Base-by-base conservation (phyloP, 2,113 vertebrate species). In the Raphicerus campestris region DNA sequence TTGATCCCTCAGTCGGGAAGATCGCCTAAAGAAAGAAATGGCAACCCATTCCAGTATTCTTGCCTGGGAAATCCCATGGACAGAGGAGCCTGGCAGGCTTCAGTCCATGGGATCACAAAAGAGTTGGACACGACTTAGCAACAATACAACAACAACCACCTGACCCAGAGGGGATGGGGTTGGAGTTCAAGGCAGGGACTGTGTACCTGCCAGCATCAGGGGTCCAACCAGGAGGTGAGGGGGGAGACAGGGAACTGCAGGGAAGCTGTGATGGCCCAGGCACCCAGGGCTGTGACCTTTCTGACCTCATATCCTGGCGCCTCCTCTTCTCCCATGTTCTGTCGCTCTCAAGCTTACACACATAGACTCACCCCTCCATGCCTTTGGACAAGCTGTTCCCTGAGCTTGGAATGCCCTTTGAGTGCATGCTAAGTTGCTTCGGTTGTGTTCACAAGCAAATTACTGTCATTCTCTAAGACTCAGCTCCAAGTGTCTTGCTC, bases 191-290 rank as follows among this genome's bases (percentile, higher is more conserved):
- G 77, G 39, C 20, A 30, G 32, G 30, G 70, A 30, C 47, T 85
- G 19, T 78, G 24, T 39, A 55, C 26, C 51, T 82, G 19, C 78
- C 17, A 39, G 26, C 15, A 47, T 4, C 16, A 2, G 5, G 30
- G 28, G 66, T 39, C 35, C 63, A 82, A 55, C 51, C 55, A 77
- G 61, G 30, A 63, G 8, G n/a, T 83, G 22, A 60, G 42, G 0
- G 32, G 16, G 11, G 7, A 30, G 6, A 2, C 10, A 19, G 24
- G 42, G 30, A n/a, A 49, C 15, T 47, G 6, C 2, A 0, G 35
- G 39, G 17, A 60, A 94, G 66, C 32, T 89, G 39, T 87, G n/a
- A 47, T 10, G 15, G 30, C 61, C n/a, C 80, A 13, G 39, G 26
- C 19, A 32, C 16, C 66, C 26, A 15, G 49, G 47, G 42, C 61